These are phyloP conservation scores for Timema cristinae DNA, from an alignment of 2,888 invertebrate species.

Conservation along the genomic window DNA sequence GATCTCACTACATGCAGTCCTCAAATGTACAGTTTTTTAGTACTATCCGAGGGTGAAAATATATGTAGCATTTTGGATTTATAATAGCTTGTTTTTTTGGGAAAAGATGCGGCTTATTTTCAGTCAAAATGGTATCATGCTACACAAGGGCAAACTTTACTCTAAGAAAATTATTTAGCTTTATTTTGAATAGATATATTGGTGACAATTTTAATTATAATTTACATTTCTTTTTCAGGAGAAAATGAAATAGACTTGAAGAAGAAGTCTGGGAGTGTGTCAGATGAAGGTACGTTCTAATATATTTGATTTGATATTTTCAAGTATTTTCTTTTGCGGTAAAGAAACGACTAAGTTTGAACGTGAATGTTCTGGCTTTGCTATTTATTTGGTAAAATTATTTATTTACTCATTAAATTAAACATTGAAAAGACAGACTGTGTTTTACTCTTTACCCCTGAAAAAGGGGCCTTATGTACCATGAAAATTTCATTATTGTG, in stretches of 20 bases:
- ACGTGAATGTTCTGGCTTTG: background rate
- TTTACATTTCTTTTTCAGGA: slow-evolving; percentile 31
- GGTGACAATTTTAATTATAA: background rate
- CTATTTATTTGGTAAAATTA: background rate
- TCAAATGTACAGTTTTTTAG: too few species aligned
- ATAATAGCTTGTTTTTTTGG: too few species aligned
- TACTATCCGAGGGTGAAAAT: too few species aligned
- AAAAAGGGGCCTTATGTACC: too few species aligned
- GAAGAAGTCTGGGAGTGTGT: slow-evolving; percentile 38
- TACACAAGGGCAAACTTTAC: too few species aligned
- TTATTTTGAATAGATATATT: too few species aligned
- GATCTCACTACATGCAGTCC: too few species aligned
- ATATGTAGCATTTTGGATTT: too few species aligned
- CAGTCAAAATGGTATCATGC: too few species aligned
- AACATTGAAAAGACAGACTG: background rate
- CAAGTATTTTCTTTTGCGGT: background rate
- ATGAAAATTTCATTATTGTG: background rate
- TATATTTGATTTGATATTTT: slow-evolving; percentile 11
- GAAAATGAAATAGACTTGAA: slow-evolving; percentile 38
- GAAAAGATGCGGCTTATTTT: too few species aligned
- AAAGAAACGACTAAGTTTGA: background rate
- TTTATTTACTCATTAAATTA: background rate
- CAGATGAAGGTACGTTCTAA: slow-evolving; percentile 37
- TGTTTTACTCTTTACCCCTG: background rate
- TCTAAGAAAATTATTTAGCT: too few species aligned